A percentile compares a stretch with the other conserved stretches of the same genome.
Conservation (phyloP, 2,888 invertebrate species). For the Ophraella communa region DNA sequence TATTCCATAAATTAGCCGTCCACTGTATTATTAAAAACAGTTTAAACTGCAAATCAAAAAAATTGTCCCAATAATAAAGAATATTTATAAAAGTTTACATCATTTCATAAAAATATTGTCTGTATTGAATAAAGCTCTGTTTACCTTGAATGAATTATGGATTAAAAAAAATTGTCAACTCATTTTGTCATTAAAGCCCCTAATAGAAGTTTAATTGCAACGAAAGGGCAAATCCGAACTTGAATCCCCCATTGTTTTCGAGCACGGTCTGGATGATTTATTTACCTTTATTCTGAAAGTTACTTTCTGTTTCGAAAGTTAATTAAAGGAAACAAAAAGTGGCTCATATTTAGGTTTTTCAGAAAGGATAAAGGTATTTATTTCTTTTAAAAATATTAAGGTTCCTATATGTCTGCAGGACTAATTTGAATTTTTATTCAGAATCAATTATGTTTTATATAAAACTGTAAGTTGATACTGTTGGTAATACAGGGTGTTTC, state of each 20-base stretch:
- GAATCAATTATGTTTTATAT: neutral
- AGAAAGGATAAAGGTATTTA: too few species aligned
- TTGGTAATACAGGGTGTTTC: too few species aligned
- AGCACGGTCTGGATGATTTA: conserved; percentile 17
- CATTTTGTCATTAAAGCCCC: conserved; percentile 11
- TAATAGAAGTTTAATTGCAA: conserved; percentile 12
- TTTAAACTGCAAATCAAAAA: neutral
- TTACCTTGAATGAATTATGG: neutral
- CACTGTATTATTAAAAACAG: too few species aligned
- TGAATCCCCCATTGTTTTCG: conserved; percentile 13
- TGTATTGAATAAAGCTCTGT: neutral
- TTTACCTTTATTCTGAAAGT: conserved; percentile 15
- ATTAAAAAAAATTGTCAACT: conserved; percentile 15
- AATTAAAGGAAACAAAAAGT: conserved; percentile 4
- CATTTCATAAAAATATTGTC: too few species aligned
- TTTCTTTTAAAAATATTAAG: too few species aligned
- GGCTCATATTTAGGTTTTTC: neutral
- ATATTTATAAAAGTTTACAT: too few species aligned
- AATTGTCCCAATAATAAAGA: too few species aligned
- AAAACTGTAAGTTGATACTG: too few species aligned
- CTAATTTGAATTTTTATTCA: neutral
- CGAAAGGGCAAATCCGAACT: conserved; percentile 13
- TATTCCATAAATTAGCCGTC: too few species aligned
- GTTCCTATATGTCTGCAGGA: neutral
- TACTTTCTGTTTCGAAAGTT: neutral